A percentile compares a stretch with the other conserved stretches of the same genome.
phyloP scores from a whole-genome alignment of 1,140 invertebrate species.

The Bicyclus anynana region DNA sequence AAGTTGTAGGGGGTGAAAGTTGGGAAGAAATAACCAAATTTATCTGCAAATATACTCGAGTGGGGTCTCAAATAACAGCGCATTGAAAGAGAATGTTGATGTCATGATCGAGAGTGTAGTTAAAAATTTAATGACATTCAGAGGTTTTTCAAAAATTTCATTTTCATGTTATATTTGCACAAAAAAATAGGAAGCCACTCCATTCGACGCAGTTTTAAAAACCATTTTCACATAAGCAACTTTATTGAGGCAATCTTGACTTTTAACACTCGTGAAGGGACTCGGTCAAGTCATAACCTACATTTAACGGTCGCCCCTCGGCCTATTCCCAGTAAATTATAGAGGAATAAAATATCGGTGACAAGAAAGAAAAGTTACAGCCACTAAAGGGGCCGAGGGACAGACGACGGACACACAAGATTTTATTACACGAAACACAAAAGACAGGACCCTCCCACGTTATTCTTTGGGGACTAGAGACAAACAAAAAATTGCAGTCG shows the following conservation, averaged over 20 bases:
- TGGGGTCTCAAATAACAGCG: no score
- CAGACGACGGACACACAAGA: conserved; percentile 11
- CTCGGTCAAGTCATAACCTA: not conserved
- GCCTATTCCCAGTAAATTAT: conserved; percentile 23
- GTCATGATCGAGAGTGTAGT: no score
- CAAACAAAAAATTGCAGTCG: conserved; percentile 22
- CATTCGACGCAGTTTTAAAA: no score
- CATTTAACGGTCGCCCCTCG: not conserved
- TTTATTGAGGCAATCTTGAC: not conserved
- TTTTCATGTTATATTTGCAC: no score
- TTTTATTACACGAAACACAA: conserved; percentile 31
- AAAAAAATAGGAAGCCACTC: not conserved
- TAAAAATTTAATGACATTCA: no score
- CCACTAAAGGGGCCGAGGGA: conserved; percentile 24
- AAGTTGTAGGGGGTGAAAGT: no score
- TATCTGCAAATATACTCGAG: no score
- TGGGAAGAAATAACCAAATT: no score
- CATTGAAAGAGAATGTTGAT: no score
- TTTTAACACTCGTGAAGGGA: not conserved
- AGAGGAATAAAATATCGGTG: conserved; percentile 27
- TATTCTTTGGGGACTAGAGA: conserved; percentile 22
- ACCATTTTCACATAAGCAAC: not conserved
- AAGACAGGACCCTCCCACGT: conserved; percentile 21
- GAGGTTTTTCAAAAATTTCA: no score
- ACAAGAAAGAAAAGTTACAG: conserved; percentile 30